phyloP scores from a whole-genome alignment of 2,888 invertebrate species.

The Eupithecia pulchellata region DNA sequence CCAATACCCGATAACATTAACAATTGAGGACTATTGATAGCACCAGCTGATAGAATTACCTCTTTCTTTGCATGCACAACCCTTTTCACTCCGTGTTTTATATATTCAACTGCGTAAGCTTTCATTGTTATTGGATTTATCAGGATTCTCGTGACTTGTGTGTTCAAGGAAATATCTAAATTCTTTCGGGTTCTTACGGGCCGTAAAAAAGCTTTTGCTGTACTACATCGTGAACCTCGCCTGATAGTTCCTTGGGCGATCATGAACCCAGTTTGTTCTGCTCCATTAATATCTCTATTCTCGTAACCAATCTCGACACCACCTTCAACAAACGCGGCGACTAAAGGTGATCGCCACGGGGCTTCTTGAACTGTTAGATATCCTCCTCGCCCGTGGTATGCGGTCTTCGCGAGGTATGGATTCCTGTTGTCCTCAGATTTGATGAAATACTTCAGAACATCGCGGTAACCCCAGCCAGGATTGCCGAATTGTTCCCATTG shows the following conservation, averaged over 20 bases:
- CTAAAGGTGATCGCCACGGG: conserved; percentile 93
- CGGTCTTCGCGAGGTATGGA: conserved; percentile 90
- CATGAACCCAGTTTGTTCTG: conserved; percentile 91
- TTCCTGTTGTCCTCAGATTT: conserved; percentile 96
- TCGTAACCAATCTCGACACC: conserved; percentile 93
- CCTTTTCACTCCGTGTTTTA: conserved; percentile 89
- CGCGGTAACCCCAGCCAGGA: conserved; percentile 94
- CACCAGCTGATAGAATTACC: conserved; percentile 94
- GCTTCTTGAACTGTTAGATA: conserved; percentile 92
- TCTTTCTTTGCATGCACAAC: conserved; percentile 91
- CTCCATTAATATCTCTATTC: conserved; percentile 93
- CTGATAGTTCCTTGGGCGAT: conserved; percentile 93
- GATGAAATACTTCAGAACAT: conserved; percentile 94
- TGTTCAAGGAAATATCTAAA: conserved; percentile 92
- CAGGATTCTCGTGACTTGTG: conserved; percentile 90
- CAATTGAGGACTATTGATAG: conserved; percentile 96
- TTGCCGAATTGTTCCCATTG: conserved; percentile 95
- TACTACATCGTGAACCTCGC: conserved; percentile 92
- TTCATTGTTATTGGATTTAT: conserved; percentile 90
- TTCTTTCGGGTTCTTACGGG: conserved; percentile 91
- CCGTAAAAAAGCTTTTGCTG: conserved; percentile 94
- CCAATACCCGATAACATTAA: conserved; percentile 96
- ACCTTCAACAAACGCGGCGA: conserved; percentile 92
- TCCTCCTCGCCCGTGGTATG: conserved; percentile 90
- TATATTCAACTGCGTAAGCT: conserved; percentile 92